Evolutionary conservation across 2,797 vertebrate species (phyloP), one percentile per base, ranked within the genome.

Genomic region (Sebastes umbrosus): DNA sequence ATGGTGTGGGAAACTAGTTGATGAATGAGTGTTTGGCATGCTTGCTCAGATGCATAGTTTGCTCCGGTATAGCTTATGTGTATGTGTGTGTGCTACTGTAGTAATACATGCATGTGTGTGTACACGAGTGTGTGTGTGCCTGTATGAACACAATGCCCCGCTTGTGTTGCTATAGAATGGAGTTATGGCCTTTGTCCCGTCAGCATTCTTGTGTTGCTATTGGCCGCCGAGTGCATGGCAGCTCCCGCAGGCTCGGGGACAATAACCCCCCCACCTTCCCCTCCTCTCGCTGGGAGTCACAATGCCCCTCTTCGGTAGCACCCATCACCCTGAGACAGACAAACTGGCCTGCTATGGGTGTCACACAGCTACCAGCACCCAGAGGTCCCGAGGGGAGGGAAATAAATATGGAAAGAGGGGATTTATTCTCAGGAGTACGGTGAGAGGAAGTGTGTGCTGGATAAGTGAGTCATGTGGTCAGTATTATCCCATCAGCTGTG

Each of bases 111-210:
- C 77, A 52, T 91, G 85, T 84, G 79, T 83, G 67, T 72, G 73
- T 92, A 36, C 12, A 50, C 2, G 57, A 54, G 73, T 75, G 79
- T 68, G 86, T 80, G 87, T 82, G 75, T 75, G 84, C 75, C 84
- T 92, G 90, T 89, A 89, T 82, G 88, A 88, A 94, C 92, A 95
- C 94, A 97, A 95, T 94, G 93, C 83, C 76, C 79, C 68, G 32
- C 90, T 95, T 96, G 90, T 93, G 76, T 69, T 89, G 79, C 86
- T 90, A 91, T 95, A 93, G 94, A 95, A 95, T 93, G 93, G 94
- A 93, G 92, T 94, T 95, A 93, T 66, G 92, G 87, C 88, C 89
- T 96, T 96, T 97, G 93, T 94, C 94, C 92, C 83, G 75, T 83
- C 85, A 89, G 92, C 93, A 94, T 95, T 95, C 94, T 93, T 95